Percentiles rank a stretch among this genome's conserved stretches.
Conservation (phyloP, 2,113 vertebrate species). For the Orthonyx spaldingii region DNA sequence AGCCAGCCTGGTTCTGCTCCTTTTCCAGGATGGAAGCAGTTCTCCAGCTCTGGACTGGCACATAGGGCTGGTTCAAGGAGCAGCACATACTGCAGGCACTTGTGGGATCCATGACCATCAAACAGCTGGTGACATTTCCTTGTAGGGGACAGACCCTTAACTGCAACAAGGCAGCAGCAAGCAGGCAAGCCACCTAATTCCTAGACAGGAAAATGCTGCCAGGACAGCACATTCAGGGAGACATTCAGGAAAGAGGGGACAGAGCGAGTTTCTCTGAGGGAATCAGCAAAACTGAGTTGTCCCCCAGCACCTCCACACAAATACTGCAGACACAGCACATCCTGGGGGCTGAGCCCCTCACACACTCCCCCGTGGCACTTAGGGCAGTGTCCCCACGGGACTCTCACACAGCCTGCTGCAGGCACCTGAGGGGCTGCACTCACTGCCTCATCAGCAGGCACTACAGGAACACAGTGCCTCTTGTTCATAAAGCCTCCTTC, state of each 20-base stretch:
- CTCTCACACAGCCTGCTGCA: neutral
- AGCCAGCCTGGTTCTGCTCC: neutral
- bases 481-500: slow-evolving; percentile 1
- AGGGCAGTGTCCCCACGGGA: neutral
- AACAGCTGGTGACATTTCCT: neutral
- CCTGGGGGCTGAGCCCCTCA: neutral
- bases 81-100: neutral
- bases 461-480: neutral
- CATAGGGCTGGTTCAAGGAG: neutral
- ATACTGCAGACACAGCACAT: neutral
- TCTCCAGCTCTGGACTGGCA: neutral
- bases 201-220: neutral
- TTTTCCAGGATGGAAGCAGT: neutral
- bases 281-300: neutral
- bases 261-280: neutral
- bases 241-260: neutral
- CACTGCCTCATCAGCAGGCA: neutral
- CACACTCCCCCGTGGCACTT: neutral
- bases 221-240: neutral
- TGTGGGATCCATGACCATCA: neutral
- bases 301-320: neutral
- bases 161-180: neutral
- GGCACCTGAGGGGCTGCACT: slow-evolving; percentile 7
- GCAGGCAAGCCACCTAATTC: neutral
- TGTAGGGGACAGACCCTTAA: neutral